Evolutionary conservation across 2,113 vertebrate genomes (phyloP), one percentile per base, ranked within the genome.

Genomic region (Dipodomys ordii): DNA sequence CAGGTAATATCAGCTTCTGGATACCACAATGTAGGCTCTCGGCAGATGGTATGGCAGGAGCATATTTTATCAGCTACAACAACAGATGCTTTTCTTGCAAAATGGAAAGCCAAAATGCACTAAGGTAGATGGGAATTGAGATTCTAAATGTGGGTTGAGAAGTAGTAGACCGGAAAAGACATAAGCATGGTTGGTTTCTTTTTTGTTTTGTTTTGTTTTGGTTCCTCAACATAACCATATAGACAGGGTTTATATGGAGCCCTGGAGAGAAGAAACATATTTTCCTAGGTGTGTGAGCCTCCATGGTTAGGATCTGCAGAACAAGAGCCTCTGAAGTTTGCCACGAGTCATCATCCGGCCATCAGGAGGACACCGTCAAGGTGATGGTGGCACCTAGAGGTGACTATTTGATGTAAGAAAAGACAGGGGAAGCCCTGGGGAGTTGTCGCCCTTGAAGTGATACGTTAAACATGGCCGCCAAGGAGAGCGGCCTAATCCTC

Each of bases 381-480:
- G 27, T 46, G 49, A 44, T 0, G 1, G 80, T 28, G 49, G 16
- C 15, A 4, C 79, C 83, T 30, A 27, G 28, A 89, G 57, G 22
- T 82, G 69, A 72, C 44, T 39, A 12, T 4, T 44, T 69, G 81
- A 81, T 22, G 7, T 18, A 53, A 30, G 57, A 69, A n/a, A 67
- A 76, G 77, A 64, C 4, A 44, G 15, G 11, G 23, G 28, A 49
- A 20, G 18, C 30, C 35, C 81, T 44, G 23, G 39, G 73, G 78
- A 88, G 49, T 39, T 82, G 39, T 46, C 67, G 25, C 69, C 32
- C 27, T 2, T 83, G 65, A 85, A 87, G 74, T 12, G 1, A 23
- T 71, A 9, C 25, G 46, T 80, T 92, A 86, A 84, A 92, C 69
- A 80, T 64, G 74, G 92, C 74, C 82, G 78, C 60, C 74, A 93